Conservation (phyloP, 1,140 invertebrate species). For the Anastrepha obliqua region DNA sequence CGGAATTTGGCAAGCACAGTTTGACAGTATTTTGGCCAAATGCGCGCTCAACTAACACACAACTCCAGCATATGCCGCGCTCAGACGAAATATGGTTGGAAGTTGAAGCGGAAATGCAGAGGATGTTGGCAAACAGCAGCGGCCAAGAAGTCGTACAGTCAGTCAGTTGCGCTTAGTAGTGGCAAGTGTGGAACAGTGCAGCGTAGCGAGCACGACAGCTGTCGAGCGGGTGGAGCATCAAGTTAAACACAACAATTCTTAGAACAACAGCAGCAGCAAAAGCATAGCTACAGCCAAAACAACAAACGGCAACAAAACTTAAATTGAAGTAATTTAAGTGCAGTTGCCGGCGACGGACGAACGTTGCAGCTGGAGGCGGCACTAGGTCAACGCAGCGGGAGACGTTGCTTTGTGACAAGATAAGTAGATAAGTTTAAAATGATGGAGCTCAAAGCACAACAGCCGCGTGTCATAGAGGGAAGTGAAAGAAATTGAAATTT, state of each 20-base stretch:
- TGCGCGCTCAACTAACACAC: background rate
- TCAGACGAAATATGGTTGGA: background rate
- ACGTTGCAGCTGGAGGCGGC: background rate
- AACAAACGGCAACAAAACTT: constrained; percentile 41
- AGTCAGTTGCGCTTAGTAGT: background rate
- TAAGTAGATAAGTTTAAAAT: constrained; percentile 27
- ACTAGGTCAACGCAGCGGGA: background rate
- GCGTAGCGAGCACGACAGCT: background rate
- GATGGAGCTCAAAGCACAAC: background rate
- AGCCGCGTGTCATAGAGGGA: background rate
- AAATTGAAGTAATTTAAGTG: constrained; percentile 49
- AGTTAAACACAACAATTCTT: no score
- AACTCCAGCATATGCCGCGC: background rate
- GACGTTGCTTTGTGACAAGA: background rate
- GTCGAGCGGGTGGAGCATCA: background rate
- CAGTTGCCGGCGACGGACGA: background rate
- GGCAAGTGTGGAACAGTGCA: background rate
- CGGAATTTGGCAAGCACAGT: constrained; percentile 18
- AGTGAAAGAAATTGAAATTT: constrained; percentile 47
- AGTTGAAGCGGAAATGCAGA: constrained; percentile 6
- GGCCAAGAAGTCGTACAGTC: background rate
- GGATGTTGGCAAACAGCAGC: constrained; percentile 30
- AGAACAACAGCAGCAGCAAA: background rate
- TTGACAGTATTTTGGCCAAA: constrained; percentile 18
- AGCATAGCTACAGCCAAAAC: background rate